A percentile compares a stretch with the other conserved stretches of the same genome.
Conservation (phyloP, 2,797 vertebrate genomes). For the Malacoraja senta region DNA sequence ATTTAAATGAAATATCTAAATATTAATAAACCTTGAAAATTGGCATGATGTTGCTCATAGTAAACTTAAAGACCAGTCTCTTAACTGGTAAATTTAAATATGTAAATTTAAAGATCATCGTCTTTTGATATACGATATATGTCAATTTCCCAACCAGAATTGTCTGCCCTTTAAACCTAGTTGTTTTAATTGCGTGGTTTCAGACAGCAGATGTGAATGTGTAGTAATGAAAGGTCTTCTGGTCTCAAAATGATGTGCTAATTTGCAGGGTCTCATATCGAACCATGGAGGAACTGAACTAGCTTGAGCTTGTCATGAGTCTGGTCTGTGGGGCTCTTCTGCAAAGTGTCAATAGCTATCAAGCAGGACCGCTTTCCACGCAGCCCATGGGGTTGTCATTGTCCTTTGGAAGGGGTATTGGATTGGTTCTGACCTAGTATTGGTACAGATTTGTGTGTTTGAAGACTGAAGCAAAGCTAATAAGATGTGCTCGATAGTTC, state of each 20-base stretch:
- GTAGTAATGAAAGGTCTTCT: not conserved
- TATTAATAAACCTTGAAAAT: not conserved
- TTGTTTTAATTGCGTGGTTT: not conserved
- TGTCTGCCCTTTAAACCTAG: not conserved
- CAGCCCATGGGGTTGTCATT: not conserved
- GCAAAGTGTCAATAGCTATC: not conserved
- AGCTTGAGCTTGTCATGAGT: not conserved
- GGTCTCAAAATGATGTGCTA: not conserved
- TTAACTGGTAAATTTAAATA: not conserved
- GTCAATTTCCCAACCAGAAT: not conserved
- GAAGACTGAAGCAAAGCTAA: not conserved
- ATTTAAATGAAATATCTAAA: not conserved
- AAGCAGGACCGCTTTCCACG: not conserved
- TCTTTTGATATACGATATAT: not conserved
- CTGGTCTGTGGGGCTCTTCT: not conserved
- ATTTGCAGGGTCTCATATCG: not conserved
- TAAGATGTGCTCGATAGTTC: not conserved
- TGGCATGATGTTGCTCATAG: not conserved
- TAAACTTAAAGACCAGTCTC: not conserved
- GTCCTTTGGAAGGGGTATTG: not conserved
- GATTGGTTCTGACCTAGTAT: not conserved
- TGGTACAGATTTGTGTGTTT: not conserved
- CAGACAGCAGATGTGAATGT: not conserved
- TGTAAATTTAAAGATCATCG: not conserved
- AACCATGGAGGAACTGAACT: not conserved